Base-by-base conservation (phyloP, 2,113 vertebrate genomes). In the Neodontobutis hainanensis region DNA sequence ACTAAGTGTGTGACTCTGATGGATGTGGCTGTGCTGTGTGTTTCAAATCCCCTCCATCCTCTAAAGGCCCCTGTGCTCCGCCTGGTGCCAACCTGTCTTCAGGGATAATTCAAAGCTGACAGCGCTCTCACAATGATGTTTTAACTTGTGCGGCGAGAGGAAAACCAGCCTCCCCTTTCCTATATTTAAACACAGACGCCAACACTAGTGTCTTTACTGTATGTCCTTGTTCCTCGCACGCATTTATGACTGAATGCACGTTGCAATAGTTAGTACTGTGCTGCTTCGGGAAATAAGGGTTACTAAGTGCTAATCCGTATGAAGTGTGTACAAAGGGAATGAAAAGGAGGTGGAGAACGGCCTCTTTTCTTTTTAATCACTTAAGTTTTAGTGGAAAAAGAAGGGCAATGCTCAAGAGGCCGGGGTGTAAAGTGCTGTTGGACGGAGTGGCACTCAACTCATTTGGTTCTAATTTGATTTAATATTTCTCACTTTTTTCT, bases 381-480 rank as follows among this genome's bases (percentile, higher is more conserved):
- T 68, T 78, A 83, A 88, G 77, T 82, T 73, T 84, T 65, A 35
- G 70, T 78, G 80, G 82, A 73, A 85, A 87, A 80, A 73, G 66
- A 78, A 55, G 70, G 74, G 58, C 73, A 63, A 73, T 77, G 45
- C 86, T 81, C 75, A 67, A 74, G 81, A 74, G 82, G 70, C 70
- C 60, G 1, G 52, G 70, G 83, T 80, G 88, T 82, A 80, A 87
- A 89, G 78, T 78, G 79, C 43, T 81, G 87, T 86, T 85, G 77
- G 81, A 87, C 66, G 60, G 47, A 68, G 63, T 76, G 68, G 82
- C 70, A 82, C 74, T 75, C 40, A 44, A 53, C 70, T 73, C 84
- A 83, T 88, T 88, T 89, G 86, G 85, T 88, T 85, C 61, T 80
- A 75, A 83, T 88, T 83, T 82, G 66, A 80, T 86, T 86, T 86